phyloP scores from a whole-genome alignment of 2,113 vertebrate species.

The Austrofundulus limnaeus region DNA sequence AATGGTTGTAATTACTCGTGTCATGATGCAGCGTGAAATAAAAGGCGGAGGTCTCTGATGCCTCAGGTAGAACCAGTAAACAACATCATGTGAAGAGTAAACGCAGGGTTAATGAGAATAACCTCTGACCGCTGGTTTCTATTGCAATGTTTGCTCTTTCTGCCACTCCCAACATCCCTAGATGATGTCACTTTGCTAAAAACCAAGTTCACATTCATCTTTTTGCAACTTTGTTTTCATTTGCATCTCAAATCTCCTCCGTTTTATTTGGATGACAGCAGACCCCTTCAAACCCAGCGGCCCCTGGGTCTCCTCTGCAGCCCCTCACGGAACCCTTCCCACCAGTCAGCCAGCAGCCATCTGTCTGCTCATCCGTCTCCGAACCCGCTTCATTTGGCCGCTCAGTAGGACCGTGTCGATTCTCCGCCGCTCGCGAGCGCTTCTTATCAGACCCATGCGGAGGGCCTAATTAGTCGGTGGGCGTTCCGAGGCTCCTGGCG shows the following conservation, averaged over 20 bases:
- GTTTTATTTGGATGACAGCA: slow-evolving; percentile 43
- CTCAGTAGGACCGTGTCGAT: slow-evolving; percentile 75
- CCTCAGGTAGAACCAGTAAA: slow-evolving; percentile 61
- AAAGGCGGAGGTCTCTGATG: slow-evolving; percentile 47
- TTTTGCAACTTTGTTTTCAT: slow-evolving; percentile 39
- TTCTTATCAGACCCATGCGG: slow-evolving; percentile 77
- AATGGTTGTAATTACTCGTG: slow-evolving; percentile 55
- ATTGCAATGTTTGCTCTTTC: slow-evolving; percentile 22
- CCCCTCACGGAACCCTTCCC: slow-evolving; percentile 59
- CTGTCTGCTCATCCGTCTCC: slow-evolving; percentile 70
- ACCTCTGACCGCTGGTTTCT: slow-evolving; percentile 22
- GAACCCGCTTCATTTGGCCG: slow-evolving; percentile 72
- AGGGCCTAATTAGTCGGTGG: slow-evolving; percentile 78
- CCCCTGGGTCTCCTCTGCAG: slow-evolving; percentile 56
- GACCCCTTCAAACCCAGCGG: slow-evolving; percentile 42
- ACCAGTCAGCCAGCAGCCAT: slow-evolving; percentile 74
- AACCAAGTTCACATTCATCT: slow-evolving; percentile 13
- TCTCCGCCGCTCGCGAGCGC: slow-evolving; percentile 59
- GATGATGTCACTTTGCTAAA: slow-evolving; percentile 44
- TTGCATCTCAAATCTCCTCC: slow-evolving; percentile 40
- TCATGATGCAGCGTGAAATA: slow-evolving; percentile 37
- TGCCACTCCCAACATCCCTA: slow-evolving; percentile 38
- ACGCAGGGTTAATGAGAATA: slow-evolving; percentile 70
- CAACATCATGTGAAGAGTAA: slow-evolving; percentile 53
- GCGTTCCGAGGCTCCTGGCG: slow-evolving; percentile 60